phyloP scores from a whole-genome alignment of 2,113 vertebrate species.

The Oplegnathus fasciatus region DNA sequence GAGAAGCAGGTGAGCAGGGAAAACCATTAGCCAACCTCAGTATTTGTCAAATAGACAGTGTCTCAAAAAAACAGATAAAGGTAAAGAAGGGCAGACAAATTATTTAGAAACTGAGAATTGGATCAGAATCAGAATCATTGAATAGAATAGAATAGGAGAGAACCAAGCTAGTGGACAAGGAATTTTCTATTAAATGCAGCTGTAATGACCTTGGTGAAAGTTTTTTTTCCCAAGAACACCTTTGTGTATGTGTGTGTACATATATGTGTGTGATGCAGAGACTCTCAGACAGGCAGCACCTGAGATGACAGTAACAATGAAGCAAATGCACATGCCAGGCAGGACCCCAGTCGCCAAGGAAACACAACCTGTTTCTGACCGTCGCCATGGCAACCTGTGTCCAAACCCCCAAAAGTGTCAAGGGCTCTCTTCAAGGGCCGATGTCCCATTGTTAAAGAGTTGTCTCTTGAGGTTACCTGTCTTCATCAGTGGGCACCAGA shows the following conservation, averaged over 20 bases:
- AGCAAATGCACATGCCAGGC: conserved; percentile 26
- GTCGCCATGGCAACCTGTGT: conserved; percentile 74
- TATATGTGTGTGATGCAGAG: background rate
- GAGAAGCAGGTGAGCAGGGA: conserved; percentile 64
- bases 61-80: background rate
- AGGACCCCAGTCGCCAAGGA: conserved; percentile 73
- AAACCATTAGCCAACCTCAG: conserved; percentile 23
- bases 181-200: background rate
- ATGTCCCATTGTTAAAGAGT: conserved; percentile 37
- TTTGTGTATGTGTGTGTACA: conserved; percentile 16
- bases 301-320: conserved; percentile 47
- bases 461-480: background rate
- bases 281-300: background rate
- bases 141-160: background rate
- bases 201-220: conserved; percentile 7
- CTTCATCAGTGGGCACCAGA: background rate
- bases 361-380: conserved; percentile 71
- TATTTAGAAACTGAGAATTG: background rate
- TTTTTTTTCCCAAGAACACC: background rate
- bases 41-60: background rate
- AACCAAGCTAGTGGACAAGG: background rate
- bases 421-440: conserved; percentile 28
- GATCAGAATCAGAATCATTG: no score
- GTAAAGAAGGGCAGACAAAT: background rate
- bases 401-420: conserved; percentile 60